A percentile compares a stretch with the other conserved stretches of the same genome.
These are phyloP conservation scores for Promerops cafer DNA, from an alignment of 2,113 vertebrate species.

Conservation along the genomic window DNA sequence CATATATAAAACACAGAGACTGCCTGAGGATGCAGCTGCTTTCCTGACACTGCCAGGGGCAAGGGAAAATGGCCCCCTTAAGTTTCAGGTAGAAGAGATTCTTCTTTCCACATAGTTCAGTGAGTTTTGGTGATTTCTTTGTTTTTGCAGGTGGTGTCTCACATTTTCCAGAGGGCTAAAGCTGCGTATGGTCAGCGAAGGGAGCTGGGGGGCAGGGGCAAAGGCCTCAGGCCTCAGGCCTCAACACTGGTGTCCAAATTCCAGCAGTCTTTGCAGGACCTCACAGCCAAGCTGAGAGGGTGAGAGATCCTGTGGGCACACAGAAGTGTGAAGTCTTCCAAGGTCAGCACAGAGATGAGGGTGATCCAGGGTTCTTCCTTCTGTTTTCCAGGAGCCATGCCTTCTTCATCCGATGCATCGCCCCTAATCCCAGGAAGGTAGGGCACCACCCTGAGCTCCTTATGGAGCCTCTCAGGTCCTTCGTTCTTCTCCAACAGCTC, in stretches of 20 bases:
- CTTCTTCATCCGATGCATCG: constrained; percentile 84
- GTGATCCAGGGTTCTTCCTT: background rate
- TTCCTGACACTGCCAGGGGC: background rate
- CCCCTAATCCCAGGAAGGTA: constrained; percentile 86
- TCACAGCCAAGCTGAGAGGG: constrained; percentile 81
- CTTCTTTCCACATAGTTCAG: background rate
- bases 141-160: constrained; percentile 77
- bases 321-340: background rate
- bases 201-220: constrained; percentile 59
- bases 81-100: background rate
- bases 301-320: constrained; percentile 30
- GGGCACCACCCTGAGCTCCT: background rate
- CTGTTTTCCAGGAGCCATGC: constrained; percentile 75
- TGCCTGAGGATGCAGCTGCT: background rate
- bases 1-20: background rate
- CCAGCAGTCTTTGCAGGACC: constrained; percentile 81
- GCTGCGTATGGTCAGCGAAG: constrained; percentile 62
- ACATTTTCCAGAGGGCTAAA: constrained; percentile 79
- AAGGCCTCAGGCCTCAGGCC: constrained; percentile 61
- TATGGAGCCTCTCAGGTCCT: background rate
- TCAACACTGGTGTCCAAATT: constrained; percentile 79
- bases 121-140: background rate
- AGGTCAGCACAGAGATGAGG: background rate
- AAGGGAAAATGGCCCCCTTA: background rate
- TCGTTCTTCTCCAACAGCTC: background rate